Percentiles rank a stretch among this genome's conserved stretches.
Conservation (phyloP, 2,888 invertebrate species). For the Plebejus melissa region DNA sequence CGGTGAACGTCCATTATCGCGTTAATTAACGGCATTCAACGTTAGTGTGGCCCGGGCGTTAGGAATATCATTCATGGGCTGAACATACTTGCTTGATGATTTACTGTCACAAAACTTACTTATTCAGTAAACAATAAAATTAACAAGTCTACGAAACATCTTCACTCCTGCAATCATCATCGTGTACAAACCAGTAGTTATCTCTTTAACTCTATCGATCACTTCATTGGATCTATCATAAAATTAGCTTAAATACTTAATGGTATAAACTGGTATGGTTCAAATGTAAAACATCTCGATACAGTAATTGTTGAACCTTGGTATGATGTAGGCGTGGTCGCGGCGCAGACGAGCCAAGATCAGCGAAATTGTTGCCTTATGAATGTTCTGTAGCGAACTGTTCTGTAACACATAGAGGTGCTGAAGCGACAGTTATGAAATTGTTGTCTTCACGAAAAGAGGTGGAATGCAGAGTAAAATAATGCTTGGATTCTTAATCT, state of each 20-base stretch:
- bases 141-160: too few species aligned
- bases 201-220: neutral
- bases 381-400: neutral
- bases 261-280: conserved; percentile 12
- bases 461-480: too few species aligned
- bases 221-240: neutral
- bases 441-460: too few species aligned
- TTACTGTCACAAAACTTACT: too few species aligned
- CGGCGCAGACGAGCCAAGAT: neutral
- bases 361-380: conserved; percentile 13
- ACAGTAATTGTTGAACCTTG: conserved; percentile 26
- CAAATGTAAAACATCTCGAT: conserved; percentile 24
- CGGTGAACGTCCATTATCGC: too few species aligned
- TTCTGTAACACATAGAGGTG: neutral
- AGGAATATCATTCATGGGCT: too few species aligned
- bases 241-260: conserved; percentile 22
- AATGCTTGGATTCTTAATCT: too few species aligned
- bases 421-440: neutral
- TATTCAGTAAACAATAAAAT: too few species aligned
- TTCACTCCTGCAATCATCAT: neutral
- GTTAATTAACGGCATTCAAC: too few species aligned
- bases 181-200: neutral
- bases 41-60: too few species aligned
- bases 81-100: too few species aligned
- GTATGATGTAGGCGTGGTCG: conserved; percentile 4